Percentiles rank a stretch among this genome's conserved stretches.
Evolutionary conservation across 2,113 vertebrate species (phyloP).

Genomic region (Alligator mississippiensis): DNA sequence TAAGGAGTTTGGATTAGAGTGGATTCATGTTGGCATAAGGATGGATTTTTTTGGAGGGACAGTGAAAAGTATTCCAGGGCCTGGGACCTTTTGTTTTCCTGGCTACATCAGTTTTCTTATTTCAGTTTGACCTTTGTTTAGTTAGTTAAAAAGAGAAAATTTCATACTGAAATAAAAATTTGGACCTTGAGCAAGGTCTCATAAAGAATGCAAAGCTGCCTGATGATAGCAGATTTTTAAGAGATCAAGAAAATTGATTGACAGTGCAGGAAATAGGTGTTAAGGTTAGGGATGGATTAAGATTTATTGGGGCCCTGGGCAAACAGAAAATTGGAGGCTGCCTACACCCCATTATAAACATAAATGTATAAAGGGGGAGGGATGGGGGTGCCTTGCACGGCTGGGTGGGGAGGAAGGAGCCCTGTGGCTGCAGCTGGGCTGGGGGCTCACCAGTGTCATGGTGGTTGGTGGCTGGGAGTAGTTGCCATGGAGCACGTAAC

Average conservation of each 20-base stretch:
- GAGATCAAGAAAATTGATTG: neutral
- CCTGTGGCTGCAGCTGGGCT: no score
- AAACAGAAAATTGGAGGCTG: no score
- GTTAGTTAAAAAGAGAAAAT: neutral
- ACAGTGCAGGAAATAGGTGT: neutral
- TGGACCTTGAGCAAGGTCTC: neutral
- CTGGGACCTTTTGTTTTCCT: neutral
- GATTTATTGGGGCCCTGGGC: no score
- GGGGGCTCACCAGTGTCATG: no score
- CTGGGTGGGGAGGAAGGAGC: no score
- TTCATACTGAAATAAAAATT: neutral
- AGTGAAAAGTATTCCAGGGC: neutral
- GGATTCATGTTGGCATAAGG: neutral
- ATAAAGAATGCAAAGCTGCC: neutral
- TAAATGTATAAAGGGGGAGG: no score
- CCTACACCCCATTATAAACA: no score
- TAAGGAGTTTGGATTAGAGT: neutral
- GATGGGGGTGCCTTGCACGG: no score
- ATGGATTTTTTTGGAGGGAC: neutral
- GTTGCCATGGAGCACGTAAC: no score
- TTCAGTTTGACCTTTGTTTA: neutral
- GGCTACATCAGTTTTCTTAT: neutral
- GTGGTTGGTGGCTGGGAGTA: no score
- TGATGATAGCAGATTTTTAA: neutral
- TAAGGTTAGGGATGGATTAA: neutral